A percentile compares a stretch with the other conserved stretches of the same genome.
These are phyloP conservation scores for Panurus biarmicus DNA, from an alignment of 2,113 vertebrate species.

Conservation along the genomic window DNA sequence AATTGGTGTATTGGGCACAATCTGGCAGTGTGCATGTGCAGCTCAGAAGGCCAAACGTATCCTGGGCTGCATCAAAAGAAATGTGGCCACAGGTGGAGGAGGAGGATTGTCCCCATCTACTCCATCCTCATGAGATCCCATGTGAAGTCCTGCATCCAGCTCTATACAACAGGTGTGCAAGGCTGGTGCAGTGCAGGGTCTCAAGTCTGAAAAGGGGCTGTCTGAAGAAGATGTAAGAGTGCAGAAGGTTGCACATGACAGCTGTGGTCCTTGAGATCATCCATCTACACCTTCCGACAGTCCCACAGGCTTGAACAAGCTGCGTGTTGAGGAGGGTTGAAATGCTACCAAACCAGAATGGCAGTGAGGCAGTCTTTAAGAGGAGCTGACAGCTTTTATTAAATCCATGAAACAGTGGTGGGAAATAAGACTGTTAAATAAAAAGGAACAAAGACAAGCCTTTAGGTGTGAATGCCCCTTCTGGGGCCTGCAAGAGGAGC, in stretches of 20 bases:
- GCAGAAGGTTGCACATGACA: not conserved
- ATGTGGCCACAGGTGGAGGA: not conserved
- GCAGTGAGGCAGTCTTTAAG: not conserved
- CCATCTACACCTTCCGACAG: not conserved
- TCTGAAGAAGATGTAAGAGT: not conserved
- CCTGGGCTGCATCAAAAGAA: not conserved
- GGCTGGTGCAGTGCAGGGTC: not conserved
- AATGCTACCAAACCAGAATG: not conserved
- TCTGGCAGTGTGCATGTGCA: not conserved
- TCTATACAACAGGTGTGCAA: accelerated
- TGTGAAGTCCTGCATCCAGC: not conserved
- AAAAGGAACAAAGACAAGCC: not conserved
- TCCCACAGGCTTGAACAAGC: not conserved
- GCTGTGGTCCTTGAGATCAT: not conserved
- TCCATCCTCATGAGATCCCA: not conserved
- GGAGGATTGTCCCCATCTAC: not conserved
- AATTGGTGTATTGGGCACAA: not conserved
- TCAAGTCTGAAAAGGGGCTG: not conserved
- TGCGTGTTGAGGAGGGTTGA: not conserved
- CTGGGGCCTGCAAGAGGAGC: not conserved
- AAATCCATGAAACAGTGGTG: not conserved
- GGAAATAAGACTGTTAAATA: not conserved
- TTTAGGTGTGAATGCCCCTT: not conserved
- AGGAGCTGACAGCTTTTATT: not conserved
- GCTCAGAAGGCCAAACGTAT: not conserved